Conservation (phyloP, 2,113 vertebrate species). For the Arenaria interpres region DNA sequence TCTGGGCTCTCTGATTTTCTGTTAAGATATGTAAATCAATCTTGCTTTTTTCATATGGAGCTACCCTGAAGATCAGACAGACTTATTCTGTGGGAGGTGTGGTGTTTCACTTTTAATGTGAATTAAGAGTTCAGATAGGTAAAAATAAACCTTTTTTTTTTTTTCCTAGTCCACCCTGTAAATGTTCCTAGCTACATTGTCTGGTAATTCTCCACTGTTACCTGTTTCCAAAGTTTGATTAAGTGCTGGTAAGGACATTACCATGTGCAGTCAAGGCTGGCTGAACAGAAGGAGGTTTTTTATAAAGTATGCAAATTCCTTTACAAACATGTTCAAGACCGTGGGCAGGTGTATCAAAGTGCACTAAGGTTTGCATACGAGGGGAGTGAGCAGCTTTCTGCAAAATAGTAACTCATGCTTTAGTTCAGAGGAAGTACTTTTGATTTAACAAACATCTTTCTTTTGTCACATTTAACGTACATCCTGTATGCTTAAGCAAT, state of each 20-base stretch:
- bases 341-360: not conserved
- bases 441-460: not conserved
- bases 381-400: not conserved
- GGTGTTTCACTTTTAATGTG: not conserved
- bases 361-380: not conserved
- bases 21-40: not conserved
- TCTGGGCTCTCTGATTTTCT: not conserved
- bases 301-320: not conserved
- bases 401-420: not conserved
- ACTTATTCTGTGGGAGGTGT: not conserved
- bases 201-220: not conserved
- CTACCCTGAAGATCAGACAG: not conserved
- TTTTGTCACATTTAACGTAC: not conserved
- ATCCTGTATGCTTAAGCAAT: not conserved
- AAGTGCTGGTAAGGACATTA: not conserved
- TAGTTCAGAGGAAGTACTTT: not conserved
- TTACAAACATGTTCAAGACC: not conserved
- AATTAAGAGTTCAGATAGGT: not conserved
- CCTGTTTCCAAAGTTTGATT: not conserved
- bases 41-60: not conserved
- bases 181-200: not conserved
- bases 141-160: not conserved
- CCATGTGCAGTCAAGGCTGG: not conserved
- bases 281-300: not conserved
- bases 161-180: not conserved